Evolutionary conservation across 2,888 invertebrate genomes (phyloP).

Genomic region (Adineta ricciae): DNA sequence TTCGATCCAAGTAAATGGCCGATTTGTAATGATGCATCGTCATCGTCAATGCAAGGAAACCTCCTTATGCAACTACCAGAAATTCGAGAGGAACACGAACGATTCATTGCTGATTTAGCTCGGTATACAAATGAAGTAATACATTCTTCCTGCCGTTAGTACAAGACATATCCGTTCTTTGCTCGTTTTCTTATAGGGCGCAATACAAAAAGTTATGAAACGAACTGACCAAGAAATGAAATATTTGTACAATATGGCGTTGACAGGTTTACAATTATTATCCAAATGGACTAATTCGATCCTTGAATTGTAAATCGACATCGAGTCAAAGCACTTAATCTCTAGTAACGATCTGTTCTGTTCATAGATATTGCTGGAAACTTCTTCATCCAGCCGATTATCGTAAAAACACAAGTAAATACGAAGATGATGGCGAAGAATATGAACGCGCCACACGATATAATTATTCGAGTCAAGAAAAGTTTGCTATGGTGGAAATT

Average conservation of each 20-base stretch:
- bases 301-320: constrained; percentile 61
- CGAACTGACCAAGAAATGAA: constrained; percentile 81
- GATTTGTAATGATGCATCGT: constrained; percentile 59
- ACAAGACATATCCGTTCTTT: background rate
- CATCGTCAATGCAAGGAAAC: constrained; percentile 64
- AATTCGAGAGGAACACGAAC: constrained; percentile 88
- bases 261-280: constrained; percentile 79
- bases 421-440: constrained; percentile 90
- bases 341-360: too few species aligned
- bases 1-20: constrained; percentile 47
- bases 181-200: constrained; percentile 56
- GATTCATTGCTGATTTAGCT: constrained; percentile 87
- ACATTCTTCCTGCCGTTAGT: constrained; percentile 36
- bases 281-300: constrained; percentile 94
- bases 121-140: constrained; percentile 69
- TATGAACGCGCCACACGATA: constrained; percentile 93
- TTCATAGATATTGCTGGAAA: constrained; percentile 62
- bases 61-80: constrained; percentile 77
- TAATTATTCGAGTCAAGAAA: constrained; percentile 92
- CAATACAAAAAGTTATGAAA: constrained; percentile 79
- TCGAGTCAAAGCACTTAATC: constrained; percentile 55
- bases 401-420: constrained; percentile 74
- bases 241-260: constrained; percentile 76
- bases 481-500: constrained; percentile 90
- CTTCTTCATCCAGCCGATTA: constrained; percentile 92